Evolutionary conservation across 1,140 invertebrate genomes (phyloP).

Genomic region (Ericerus pela): DNA sequence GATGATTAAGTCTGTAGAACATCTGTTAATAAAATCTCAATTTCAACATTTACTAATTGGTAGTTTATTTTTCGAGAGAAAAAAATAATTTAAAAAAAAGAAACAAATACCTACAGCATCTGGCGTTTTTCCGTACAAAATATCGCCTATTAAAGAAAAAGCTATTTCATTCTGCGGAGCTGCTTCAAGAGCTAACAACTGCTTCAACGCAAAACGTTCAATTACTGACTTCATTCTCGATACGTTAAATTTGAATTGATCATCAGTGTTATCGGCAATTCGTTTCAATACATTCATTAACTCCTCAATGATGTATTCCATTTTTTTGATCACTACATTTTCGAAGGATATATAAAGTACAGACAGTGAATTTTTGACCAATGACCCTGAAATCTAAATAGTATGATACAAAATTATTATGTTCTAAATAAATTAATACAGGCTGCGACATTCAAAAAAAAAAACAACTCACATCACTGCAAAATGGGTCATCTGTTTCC

Average conservation of each 20-base stretch:
- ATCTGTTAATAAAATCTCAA: constrained; percentile 39
- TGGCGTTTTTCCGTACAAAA: constrained; percentile 59
- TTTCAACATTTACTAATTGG: background rate
- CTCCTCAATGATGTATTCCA: constrained; percentile 36
- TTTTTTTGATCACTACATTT: constrained; percentile 56
- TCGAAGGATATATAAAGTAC: constrained; percentile 54
- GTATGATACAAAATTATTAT: constrained; percentile 20
- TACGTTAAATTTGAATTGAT: constrained; percentile 52
- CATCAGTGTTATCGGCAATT: constrained; percentile 36
- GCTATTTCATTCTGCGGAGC: constrained; percentile 58
- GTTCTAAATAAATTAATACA: too few relatives aligned
- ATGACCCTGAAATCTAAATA: constrained; percentile 45
- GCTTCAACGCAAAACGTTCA: constrained; percentile 52
- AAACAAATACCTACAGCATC: constrained; percentile 48
- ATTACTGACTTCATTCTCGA: constrained; percentile 54
- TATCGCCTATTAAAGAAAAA: constrained; percentile 61
- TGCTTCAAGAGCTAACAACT: constrained; percentile 54
- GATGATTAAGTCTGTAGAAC: constrained; percentile 51
- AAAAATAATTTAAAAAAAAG: background rate
- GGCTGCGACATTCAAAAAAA: too few relatives aligned
- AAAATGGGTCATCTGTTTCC: constrained; percentile 64
- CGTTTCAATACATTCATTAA: constrained; percentile 38
- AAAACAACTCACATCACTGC: constrained; percentile 47
- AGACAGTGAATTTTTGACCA: constrained; percentile 55
- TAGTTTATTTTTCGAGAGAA: background rate